Evolutionary conservation across 2,113 vertebrate genomes (phyloP), one percentile per base, ranked within the genome.

Genomic region (Myocastor coypus): DNA sequence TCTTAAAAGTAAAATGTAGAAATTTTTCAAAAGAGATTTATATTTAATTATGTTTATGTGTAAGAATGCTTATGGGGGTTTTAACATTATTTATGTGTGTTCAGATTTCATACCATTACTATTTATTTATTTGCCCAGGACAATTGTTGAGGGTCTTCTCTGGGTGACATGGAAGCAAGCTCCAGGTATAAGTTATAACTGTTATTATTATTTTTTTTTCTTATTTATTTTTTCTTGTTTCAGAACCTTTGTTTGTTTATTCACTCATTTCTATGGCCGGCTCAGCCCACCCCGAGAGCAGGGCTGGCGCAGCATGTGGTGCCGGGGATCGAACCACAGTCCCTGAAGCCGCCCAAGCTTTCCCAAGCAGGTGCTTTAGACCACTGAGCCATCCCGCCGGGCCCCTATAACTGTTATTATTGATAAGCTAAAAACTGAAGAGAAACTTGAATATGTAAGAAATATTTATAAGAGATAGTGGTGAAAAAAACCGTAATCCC

Each of bases 1-100:
- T 96, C 61, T 77, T 84, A 87, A 94, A 89, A 69, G 42, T 40
- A 91, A 81, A 75, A 95, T 80, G 19, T 5, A 86, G 68, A 86
- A 64, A 91, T 59, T 89, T 50, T 32, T 17, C 52, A 78, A 81
- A 95, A 68, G 4, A 50, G 30, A 80, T 10, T 86, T 57, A 10
- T 75, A 20, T 84, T 81, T 91, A 92, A 64, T 68, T 73, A 69
- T 80, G 26, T 83, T 82, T 86, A 42, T 78, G 3, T 75, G 19
- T 73, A 66, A 85, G 52, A 13, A 80, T n/a, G 3, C 57, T 73
- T 83, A 50, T 86, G 37, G 20, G 85, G 71, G 9, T 91, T 87
- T 84, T 17, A 81, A 6, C 87, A 83, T 6, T 77, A 83, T 37
- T 77, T 89, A 28, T 61, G 40, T 82, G 16, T 77, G 4, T 46